A percentile compares a stretch with the other conserved stretches of the same genome.
phyloP scores from a whole-genome alignment of 2,888 invertebrate genomes.

The Tachina lurida region DNA sequence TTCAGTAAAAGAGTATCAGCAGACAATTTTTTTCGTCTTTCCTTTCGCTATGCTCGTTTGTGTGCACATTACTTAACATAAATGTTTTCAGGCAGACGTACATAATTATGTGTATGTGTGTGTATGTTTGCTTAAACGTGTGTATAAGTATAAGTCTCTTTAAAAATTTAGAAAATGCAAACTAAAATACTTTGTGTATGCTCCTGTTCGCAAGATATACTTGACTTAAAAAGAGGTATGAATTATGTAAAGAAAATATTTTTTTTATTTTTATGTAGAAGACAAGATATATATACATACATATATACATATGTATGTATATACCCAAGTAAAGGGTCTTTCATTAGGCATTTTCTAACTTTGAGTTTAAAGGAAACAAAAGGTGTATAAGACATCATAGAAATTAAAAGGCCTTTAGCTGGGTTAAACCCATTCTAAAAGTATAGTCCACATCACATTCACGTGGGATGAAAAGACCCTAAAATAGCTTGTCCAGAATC shows the following conservation, averaged over 20 bases:
- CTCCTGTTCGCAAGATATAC: not conserved
- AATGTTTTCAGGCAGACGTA: not conserved
- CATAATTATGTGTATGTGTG: not conserved
- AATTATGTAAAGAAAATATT: not conserved
- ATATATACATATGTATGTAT: not conserved
- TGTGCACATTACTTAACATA: slow-evolving; percentile 1
- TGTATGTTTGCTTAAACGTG: too few species aligned
- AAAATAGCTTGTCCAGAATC: too few species aligned
- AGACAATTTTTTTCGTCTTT: not conserved
- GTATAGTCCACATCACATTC: too few species aligned
- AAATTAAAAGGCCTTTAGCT: too few species aligned
- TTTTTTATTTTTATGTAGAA: not conserved
- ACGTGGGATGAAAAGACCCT: too few species aligned
- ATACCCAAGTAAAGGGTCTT: not conserved
- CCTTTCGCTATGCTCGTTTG: too few species aligned
- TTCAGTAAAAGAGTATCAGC: not conserved
- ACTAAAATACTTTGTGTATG: not conserved
- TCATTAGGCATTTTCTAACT: too few species aligned
- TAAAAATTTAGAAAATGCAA: not conserved
- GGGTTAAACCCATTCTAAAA: too few species aligned
- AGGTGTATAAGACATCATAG: too few species aligned
- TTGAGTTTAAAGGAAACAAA: too few species aligned
- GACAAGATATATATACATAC: too few species aligned
- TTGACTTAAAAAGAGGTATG: slow-evolving; percentile 32
- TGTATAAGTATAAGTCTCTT: too few species aligned